Conservation (phyloP, 2,888 invertebrate species). For the Charanyca ferruginea region DNA sequence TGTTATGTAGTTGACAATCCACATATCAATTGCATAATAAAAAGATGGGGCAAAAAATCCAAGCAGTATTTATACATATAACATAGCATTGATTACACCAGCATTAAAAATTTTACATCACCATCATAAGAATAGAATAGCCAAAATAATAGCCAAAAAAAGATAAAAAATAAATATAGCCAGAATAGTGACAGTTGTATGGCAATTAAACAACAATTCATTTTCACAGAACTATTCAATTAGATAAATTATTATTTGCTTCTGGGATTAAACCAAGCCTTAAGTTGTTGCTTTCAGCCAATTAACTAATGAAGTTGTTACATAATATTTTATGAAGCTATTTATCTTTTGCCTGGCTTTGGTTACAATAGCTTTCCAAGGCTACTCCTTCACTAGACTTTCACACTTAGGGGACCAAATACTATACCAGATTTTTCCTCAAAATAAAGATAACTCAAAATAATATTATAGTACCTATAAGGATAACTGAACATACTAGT, state of each 20-base stretch:
- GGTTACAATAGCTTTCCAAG: conserved; percentile 16
- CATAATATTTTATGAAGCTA: conserved; percentile 2
- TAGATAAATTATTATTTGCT: neutral
- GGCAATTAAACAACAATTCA: neutral
- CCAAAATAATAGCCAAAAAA: too few species aligned
- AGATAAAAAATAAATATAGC: too few species aligned
- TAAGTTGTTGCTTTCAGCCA: conserved; percentile 3
- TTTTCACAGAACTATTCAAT: neutral
- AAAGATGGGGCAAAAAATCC: neutral
- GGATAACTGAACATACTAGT: too few species aligned
- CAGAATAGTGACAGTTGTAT: neutral
- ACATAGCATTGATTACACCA: too few species aligned
- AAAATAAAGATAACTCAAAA: too few species aligned
- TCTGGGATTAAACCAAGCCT: neutral
- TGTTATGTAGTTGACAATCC: conserved; percentile 1
- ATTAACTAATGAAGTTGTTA: conserved; percentile 11
- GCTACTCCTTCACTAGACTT: neutral
- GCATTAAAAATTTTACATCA: neutral
- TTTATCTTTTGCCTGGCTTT: neutral
- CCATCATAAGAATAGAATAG: neutral
- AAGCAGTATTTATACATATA: neutral
- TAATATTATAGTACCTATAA: too few species aligned
- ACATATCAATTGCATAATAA: neutral
- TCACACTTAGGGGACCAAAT: neutral
- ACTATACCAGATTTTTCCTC: too few species aligned